Percentiles rank a stretch among this genome's conserved stretches.
These are phyloP conservation scores for Hypsopygia costalis DNA, from an alignment of 2,888 invertebrate genomes.

Conservation along the genomic window DNA sequence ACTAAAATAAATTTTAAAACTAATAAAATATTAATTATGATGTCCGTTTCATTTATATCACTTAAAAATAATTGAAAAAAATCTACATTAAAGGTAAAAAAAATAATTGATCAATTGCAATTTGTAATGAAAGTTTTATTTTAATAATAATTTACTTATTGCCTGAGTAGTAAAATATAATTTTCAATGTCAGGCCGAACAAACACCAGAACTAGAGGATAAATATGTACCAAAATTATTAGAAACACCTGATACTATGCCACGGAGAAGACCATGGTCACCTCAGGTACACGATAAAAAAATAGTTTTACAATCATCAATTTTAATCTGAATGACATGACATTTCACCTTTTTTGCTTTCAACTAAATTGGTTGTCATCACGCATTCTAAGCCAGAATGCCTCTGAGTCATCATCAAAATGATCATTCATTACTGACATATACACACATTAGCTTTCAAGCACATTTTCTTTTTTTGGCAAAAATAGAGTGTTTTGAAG, in stretches of 20 bases:
- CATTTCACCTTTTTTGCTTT: neutral
- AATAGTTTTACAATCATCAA: slow-evolving; percentile 19
- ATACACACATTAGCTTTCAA: slow-evolving; percentile 3
- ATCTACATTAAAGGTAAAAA: too few species aligned
- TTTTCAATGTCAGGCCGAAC: slow-evolving; percentile 59
- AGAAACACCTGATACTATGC: slow-evolving; percentile 46
- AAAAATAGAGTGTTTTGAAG: neutral
- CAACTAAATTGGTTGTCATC: neutral
- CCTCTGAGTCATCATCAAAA: slow-evolving; percentile 1
- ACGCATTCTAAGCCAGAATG: slow-evolving; percentile 4
- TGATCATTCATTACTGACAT: neutral
- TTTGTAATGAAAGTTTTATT: too few species aligned
- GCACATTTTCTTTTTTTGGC: neutral
- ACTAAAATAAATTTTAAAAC: slow-evolving; percentile 10
- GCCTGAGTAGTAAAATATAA: slow-evolving; percentile 9
- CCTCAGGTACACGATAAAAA: slow-evolving; percentile 51
- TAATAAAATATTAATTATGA: too few species aligned
- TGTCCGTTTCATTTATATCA: too few species aligned
- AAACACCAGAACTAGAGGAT: slow-evolving; percentile 67
- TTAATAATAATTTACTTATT: neutral
- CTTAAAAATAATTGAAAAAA: too few species aligned
- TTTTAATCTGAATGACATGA: neutral
- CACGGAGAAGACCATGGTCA: slow-evolving; percentile 62
- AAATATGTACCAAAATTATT: slow-evolving; percentile 64
- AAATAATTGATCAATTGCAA: too few species aligned